phyloP scores from a whole-genome alignment of 2,888 invertebrate genomes.

The Leucophora obtusa region DNA sequence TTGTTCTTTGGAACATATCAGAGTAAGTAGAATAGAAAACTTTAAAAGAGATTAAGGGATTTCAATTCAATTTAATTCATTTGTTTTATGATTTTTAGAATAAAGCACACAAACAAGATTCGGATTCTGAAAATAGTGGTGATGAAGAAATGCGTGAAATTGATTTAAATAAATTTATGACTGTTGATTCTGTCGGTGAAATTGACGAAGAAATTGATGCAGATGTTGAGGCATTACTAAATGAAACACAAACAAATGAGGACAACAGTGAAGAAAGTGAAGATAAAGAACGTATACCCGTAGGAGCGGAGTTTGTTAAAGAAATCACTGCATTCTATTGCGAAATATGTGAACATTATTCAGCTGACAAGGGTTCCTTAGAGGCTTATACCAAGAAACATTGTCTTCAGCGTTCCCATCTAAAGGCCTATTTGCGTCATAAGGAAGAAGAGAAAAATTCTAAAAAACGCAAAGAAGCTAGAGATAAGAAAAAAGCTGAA shows the following conservation, averaged over 20 bases:
- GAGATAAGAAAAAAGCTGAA: slow-evolving; percentile 78
- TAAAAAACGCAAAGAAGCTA: slow-evolving; percentile 74
- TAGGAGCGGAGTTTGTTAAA: slow-evolving; percentile 88
- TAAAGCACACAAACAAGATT: slow-evolving; percentile 81
- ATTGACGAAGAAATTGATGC: slow-evolving; percentile 83
- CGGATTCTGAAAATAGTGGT: slow-evolving; percentile 81
- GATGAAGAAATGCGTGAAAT: slow-evolving; percentile 86
- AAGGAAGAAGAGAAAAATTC: slow-evolving; percentile 87
- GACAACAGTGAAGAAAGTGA: slow-evolving; percentile 82
- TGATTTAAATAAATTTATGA: slow-evolving; percentile 91
- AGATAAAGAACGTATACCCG: slow-evolving; percentile 84
- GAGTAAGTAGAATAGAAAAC: slow-evolving; percentile 80
- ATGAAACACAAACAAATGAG: slow-evolving; percentile 80
- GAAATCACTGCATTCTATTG: slow-evolving; percentile 89
- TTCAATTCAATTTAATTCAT: background rate
- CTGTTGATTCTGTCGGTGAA: slow-evolving; percentile 92
- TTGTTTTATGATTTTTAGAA: slow-evolving; percentile 77
- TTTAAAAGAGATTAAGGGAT: background rate
- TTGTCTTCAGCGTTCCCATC: slow-evolving; percentile 87
- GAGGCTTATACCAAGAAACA: slow-evolving; percentile 84
- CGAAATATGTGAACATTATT: slow-evolving; percentile 88
- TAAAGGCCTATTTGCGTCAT: slow-evolving; percentile 87
- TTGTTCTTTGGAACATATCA: slow-evolving; percentile 88
- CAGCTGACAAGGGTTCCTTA: slow-evolving; percentile 81
- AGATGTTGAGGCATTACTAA: slow-evolving; percentile 79